Evolutionary conservation across 2,888 invertebrate species (phyloP).

Genomic region (Drosophila robusta): DNA sequence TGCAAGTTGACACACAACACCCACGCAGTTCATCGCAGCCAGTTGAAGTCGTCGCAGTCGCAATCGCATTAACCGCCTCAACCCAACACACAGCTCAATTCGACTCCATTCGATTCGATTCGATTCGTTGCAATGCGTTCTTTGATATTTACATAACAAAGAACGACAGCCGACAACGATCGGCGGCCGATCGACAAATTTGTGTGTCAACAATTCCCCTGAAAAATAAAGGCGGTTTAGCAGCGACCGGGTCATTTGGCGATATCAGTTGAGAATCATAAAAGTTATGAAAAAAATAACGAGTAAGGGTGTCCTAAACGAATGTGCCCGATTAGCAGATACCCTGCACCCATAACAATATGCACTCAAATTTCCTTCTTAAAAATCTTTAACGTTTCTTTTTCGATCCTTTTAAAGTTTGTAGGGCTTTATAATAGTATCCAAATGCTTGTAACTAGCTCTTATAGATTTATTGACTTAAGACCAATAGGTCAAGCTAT

Average conservation of each 20-base stretch:
- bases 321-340: neutral
- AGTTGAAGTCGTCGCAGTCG: constrained; percentile 40
- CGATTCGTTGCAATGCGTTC: constrained; percentile 17
- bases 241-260: constrained; percentile 39
- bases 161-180: constrained; percentile 19
- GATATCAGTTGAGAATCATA: constrained; percentile 57
- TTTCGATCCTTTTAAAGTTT: too few relatives aligned
- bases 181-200: constrained; percentile 47
- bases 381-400: too few relatives aligned
- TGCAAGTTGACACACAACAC: constrained; percentile 75
- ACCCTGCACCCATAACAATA: neutral
- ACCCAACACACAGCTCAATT: neutral
- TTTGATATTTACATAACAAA: constrained; percentile 64
- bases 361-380: too few relatives aligned
- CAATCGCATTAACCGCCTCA: constrained; percentile 38
- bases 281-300: neutral
- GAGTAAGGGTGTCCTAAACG: neutral
- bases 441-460: too few relatives aligned
- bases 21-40: constrained; percentile 58
- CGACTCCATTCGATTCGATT: constrained; percentile 12
- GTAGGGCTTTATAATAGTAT: too few relatives aligned
- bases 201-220: constrained; percentile 59
- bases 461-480: too few relatives aligned
- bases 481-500: too few relatives aligned
- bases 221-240: constrained; percentile 35